Base-by-base conservation (phyloP, 2,888 invertebrate species). In the Macropis europaea region DNA sequence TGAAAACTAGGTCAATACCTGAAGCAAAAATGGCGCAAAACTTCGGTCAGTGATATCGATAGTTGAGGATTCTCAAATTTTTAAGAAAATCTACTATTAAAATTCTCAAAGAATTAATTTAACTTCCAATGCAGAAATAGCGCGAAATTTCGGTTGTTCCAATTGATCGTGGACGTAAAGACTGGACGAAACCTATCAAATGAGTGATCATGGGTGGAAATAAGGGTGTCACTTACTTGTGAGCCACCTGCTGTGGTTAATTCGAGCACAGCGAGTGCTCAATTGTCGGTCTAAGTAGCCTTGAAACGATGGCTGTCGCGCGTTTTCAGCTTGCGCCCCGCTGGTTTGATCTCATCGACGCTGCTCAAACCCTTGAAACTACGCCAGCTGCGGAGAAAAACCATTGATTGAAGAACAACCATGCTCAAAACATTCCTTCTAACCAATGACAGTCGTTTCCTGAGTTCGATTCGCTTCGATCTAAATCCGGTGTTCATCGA, bases 171-270 rank as follows among this genome's bases (percentile, higher is more conserved):
- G 17, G 26, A 50, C 32, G 19, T 15, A 32, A 48, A 42, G n/a
- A 54, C 42, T 34, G 53, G 61, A 40, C 42, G 52, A 43, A 30
- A 24, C 32, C 42, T 47, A 45, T 47, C 62, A 61, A 40, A 43
- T 53, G 17, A 42, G 26, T 30, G 40, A 45, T 13, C 34, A 43
- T 45, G 22, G 30, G 40, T 50, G 45, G 15, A 34, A 34, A 40
- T 42, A 15, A 38, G 32, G 53, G 15, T 42, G 43, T 24, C 60
- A 81, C 83, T 81, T 85, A 84, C 86, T 86, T 84, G 83, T 71
- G 76, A 79, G 84, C 86, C 86, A 88, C 88, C 86, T 87, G 88
- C 87, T 87, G 84, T 84, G 67, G 75, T 73, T 78, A 76, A 79
- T 74, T 80, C 76, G 72, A 78, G 75, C 76, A 70, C 79, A 61